Conservation (phyloP, 2,888 invertebrate species). For the Blastobasis lacticolella region DNA sequence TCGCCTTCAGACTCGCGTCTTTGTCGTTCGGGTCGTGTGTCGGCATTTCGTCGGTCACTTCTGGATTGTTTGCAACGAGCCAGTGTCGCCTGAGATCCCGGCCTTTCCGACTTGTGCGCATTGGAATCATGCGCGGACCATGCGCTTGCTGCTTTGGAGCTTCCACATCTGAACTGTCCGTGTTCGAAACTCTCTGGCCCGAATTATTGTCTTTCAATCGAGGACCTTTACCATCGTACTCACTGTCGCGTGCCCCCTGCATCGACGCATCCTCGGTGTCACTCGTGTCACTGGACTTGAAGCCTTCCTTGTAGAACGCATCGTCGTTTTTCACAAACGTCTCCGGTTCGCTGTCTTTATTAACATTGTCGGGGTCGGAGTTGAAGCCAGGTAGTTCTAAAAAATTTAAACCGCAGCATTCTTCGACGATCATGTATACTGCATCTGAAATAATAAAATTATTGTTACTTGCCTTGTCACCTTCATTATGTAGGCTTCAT, state of each 20-base stretch:
- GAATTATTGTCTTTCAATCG: too few species aligned
- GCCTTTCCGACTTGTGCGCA: too few species aligned
- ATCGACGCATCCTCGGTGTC: too few species aligned
- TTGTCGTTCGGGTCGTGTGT: constrained; percentile 26
- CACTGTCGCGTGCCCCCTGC: too few species aligned
- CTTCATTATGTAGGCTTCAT: too few species aligned
- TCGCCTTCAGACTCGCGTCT: constrained; percentile 40
- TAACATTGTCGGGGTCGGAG: constrained; percentile 3
- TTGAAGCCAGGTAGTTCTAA: constrained; percentile 21
- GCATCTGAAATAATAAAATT: constrained; percentile 15
- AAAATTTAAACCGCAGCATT: constrained; percentile 21
- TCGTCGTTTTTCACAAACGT: not conserved
- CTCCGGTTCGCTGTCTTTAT: constrained; percentile 1
- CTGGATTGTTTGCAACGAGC: constrained; percentile 5
- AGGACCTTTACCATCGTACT: too few species aligned
- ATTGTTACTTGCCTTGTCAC: not conserved
- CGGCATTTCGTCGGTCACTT: constrained; percentile 1
- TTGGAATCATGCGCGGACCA: too few species aligned
- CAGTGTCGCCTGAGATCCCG: constrained; percentile 15
- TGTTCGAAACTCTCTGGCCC: too few species aligned
- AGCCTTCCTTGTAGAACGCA: not conserved
- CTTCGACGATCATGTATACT: constrained; percentile 15
- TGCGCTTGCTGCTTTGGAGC: too few species aligned
- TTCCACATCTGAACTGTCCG: too few species aligned
- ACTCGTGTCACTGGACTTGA: not conserved